Conservation (phyloP, 2,888 invertebrate species). For the Sarcophaga carnaria region DNA sequence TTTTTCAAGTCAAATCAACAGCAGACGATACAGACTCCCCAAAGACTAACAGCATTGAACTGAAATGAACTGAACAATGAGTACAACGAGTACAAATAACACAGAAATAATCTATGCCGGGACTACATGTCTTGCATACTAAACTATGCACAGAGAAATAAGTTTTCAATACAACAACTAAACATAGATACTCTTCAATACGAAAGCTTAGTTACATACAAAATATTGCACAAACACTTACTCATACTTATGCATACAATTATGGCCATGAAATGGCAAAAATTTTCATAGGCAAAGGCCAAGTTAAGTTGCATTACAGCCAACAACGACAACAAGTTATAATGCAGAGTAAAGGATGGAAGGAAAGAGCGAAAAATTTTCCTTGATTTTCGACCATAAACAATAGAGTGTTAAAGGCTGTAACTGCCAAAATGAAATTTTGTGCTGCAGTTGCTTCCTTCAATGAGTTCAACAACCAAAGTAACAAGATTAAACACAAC, state of each 20-base stretch:
- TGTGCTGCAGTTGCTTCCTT: neutral
- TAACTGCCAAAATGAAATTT: neutral
- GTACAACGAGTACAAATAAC: conserved; percentile 54
- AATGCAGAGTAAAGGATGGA: conserved; percentile 1
- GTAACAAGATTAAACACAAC: neutral
- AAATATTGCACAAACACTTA: neutral
- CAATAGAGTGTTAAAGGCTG: conserved; percentile 54
- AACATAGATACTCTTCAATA: conserved; percentile 12
- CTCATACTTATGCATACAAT: conserved; percentile 33
- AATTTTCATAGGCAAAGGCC: conserved; percentile 47
- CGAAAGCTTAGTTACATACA: neutral
- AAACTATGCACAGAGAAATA: conserved; percentile 18
- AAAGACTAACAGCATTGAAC: conserved; percentile 46
- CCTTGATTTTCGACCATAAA: conserved; percentile 27
- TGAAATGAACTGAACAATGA: neutral
- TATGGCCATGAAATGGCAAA: conserved; percentile 51
- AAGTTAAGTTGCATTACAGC: conserved; percentile 29
- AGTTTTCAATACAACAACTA: conserved; percentile 34
- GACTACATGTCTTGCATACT: conserved; percentile 54
- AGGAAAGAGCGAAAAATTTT: too few relatives aligned
- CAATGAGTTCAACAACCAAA: neutral
- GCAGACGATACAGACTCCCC: conserved; percentile 59
- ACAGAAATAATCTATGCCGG: conserved; percentile 60
- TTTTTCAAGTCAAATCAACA: conserved; percentile 61
- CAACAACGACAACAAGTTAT: conserved; percentile 10